A percentile compares a stretch with the other conserved stretches of the same genome.
phyloP scores from a whole-genome alignment of 2,888 invertebrate genomes.

The Leuctra nigra region DNA sequence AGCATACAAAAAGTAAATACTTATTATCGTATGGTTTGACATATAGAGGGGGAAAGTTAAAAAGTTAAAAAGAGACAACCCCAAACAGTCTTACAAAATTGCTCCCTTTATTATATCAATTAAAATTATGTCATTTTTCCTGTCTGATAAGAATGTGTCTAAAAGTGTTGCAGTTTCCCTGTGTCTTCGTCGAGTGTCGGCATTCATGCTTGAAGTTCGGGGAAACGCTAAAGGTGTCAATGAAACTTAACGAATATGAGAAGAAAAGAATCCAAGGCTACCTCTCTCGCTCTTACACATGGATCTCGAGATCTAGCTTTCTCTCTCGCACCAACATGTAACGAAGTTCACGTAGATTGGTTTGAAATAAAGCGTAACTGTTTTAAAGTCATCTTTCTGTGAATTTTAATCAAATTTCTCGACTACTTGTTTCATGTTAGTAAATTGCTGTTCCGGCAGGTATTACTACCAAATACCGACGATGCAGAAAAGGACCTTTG shows the following conservation, averaged over 20 bases:
- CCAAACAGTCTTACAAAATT: no score
- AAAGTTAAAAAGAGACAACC: no score
- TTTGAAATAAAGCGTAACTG: slow-evolving; percentile 16
- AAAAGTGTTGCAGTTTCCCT: background rate
- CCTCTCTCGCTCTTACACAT: background rate
- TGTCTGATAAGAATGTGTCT: no score
- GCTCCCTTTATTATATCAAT: no score
- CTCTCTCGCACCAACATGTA: background rate
- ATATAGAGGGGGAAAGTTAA: no score
- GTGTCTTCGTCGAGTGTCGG: background rate
- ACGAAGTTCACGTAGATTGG: background rate
- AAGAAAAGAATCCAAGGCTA: background rate
- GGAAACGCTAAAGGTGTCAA: background rate
- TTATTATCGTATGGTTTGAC: no score
- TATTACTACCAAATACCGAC: slow-evolving; percentile 13
- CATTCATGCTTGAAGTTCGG: background rate
- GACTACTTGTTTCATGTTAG: background rate
- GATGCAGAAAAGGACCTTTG: no score
- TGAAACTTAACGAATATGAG: background rate
- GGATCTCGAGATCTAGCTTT: background rate
- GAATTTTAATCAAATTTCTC: slow-evolving; percentile 25
- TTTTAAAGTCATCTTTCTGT: slow-evolving; percentile 27
- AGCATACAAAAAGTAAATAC: no score
- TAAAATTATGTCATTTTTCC: no score
- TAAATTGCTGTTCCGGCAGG: slow-evolving; percentile 5